Conservation (phyloP, 2,113 vertebrate genomes). For the Oreotrochilus melanogaster region DNA sequence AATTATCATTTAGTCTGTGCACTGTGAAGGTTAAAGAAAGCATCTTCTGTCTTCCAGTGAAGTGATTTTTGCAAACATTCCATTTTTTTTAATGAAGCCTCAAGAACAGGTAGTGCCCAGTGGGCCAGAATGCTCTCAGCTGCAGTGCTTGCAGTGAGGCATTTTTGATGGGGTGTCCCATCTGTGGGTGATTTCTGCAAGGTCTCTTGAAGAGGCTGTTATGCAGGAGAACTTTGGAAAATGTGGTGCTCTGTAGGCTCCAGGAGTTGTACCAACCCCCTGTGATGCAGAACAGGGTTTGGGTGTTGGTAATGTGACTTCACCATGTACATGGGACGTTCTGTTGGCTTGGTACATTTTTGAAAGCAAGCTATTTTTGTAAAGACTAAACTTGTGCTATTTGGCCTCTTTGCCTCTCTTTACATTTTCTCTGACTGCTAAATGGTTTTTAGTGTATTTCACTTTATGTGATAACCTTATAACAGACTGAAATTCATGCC, state of each 20-base stretch:
- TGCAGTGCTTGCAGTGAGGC: background rate
- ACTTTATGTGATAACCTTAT: background rate
- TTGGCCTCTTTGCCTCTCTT: background rate
- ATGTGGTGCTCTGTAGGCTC: fast-evolving
- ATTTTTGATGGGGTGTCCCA: fast-evolving
- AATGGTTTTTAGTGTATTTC: conserved; percentile 24
- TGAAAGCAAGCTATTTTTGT: background rate
- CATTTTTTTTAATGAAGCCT: background rate
- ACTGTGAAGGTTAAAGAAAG: background rate
- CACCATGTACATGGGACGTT: fast-evolving
- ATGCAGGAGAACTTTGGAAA: background rate
- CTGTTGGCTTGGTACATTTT: background rate
- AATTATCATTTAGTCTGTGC: background rate
- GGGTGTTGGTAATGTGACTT: background rate
- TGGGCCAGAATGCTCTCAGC: fast-evolving
- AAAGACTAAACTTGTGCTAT: background rate
- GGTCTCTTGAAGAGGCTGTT: background rate
- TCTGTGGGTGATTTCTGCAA: background rate
- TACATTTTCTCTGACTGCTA: background rate
- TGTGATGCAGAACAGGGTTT: background rate
- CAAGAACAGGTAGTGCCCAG: background rate
- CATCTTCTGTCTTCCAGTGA: background rate
- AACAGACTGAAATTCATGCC: background rate
- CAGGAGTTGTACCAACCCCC: fast-evolving
- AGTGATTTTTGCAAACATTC: background rate